Conservation (phyloP, 1,140 invertebrate species). For the Ceratina australensis region DNA sequence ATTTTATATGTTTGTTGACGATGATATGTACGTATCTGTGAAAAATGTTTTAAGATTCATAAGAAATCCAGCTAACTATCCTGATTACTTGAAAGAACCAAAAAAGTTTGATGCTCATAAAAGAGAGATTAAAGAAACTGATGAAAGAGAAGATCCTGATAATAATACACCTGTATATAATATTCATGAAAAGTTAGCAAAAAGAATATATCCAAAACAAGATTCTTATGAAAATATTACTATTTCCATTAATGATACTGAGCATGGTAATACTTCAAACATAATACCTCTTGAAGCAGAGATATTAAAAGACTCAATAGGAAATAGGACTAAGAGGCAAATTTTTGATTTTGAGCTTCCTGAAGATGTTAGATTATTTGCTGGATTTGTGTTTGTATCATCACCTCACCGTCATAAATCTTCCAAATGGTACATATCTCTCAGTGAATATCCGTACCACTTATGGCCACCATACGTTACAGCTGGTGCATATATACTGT, state of each 20-base stretch:
- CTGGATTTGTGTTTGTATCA: slow-evolving; percentile 90
- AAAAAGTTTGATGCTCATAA: slow-evolving; percentile 64
- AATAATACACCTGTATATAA: slow-evolving; percentile 14
- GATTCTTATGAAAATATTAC: slow-evolving; percentile 4
- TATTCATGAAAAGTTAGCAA: not conserved
- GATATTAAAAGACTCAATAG: not conserved
- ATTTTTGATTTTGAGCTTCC: slow-evolving; percentile 83
- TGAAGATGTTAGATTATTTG: slow-evolving; percentile 84
- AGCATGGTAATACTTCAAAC: not conserved
- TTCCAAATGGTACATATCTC: slow-evolving; percentile 93
- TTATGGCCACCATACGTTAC: slow-evolving; percentile 94
- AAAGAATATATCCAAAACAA: not conserved
- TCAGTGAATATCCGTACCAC: slow-evolving; percentile 92
- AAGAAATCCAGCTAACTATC: slow-evolving; percentile 86
- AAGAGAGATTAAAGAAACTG: slow-evolving; percentile 64
- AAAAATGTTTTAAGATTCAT: slow-evolving; percentile 91
- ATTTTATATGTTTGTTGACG: slow-evolving; percentile 94
- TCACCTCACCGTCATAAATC: slow-evolving; percentile 87
- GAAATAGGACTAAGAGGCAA: slow-evolving; percentile 73
- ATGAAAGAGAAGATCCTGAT: slow-evolving; percentile 15
- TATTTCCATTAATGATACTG: slow-evolving; percentile 19
- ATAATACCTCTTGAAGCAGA: not conserved
- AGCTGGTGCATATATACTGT: slow-evolving; percentile 91
- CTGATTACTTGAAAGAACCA: slow-evolving; percentile 81
- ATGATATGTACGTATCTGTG: slow-evolving; percentile 95